Conservation (phyloP, 2,888 invertebrate genomes). For the Hirtodrosophila duncani region DNA sequence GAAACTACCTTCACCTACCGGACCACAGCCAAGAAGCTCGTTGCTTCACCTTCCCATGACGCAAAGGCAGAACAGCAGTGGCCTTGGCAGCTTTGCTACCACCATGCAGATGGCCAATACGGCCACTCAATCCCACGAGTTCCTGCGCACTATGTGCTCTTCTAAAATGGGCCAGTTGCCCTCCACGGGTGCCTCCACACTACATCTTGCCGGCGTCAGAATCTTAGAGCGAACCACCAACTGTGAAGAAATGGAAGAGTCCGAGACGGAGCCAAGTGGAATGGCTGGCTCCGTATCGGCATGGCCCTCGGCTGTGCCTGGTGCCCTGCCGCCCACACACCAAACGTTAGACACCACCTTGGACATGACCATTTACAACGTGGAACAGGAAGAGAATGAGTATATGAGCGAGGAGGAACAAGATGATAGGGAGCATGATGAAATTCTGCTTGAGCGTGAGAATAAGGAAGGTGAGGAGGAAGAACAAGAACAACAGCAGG, state of each 20-base stretch:
- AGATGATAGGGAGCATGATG: not conserved
- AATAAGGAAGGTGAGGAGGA: not conserved
- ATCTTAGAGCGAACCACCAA: constrained; percentile 73
- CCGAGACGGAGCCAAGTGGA: constrained; percentile 16
- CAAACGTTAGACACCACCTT: constrained; percentile 69
- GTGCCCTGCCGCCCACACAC: not conserved
- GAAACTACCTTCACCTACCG: constrained; percentile 36
- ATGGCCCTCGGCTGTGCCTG: not conserved
- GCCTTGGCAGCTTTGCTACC: constrained; percentile 50
- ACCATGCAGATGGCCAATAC: constrained; percentile 21
- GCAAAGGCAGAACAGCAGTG: constrained; percentile 39
- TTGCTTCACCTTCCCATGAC: constrained; percentile 17
- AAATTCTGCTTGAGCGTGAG: too few species aligned
- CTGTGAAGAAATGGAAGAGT: constrained; percentile 50
- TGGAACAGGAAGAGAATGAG: constrained; percentile 13
- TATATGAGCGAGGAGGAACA: not conserved
- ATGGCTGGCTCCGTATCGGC: not conserved
- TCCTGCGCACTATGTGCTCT: constrained; percentile 68
- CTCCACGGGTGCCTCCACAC: not conserved
- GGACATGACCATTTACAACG: constrained; percentile 72
- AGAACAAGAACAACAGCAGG: not conserved
- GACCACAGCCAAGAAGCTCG: constrained; percentile 60
- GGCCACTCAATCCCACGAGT: constrained; percentile 41
- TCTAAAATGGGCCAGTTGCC: constrained; percentile 59
- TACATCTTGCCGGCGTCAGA: constrained; percentile 21